Evolutionary conservation across 2,888 invertebrate species (phyloP), one percentile per base, ranked within the genome.

Genomic region (Netelia virgata): DNA sequence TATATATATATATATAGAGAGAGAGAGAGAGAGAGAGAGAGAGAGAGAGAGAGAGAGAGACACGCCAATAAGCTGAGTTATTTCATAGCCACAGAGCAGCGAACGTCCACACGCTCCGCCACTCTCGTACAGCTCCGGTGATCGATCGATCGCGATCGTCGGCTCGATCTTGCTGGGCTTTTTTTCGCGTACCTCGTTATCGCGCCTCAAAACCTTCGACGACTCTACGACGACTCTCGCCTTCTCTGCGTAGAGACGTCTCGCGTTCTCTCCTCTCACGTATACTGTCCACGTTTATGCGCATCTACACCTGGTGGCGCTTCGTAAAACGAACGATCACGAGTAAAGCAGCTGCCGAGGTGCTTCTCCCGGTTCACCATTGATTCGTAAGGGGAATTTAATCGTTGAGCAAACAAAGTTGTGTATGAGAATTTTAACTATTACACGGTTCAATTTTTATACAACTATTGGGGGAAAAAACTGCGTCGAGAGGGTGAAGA

Each of bases 111-210:
- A 82, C 77, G 82, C 68, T 77, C 77, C 73, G 73, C 73, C 82
- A 73, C 82, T 66, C 73, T 55, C 59, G 28, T 47, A 70, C 61
- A 68, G 20, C 55, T 70, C 69, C 36, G 55, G 72, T 79, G 78
- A 78, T 83, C 78, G 78, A 83, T 83, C 83, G 82, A 78, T 64
- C 74, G 18, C 53, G 57, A 76, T 57, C 64, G 70, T 63, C 63
- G 81, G 16, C 36, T 70, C 81, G 64, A 82, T 64, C 75, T 47
- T 18, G 14, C 68, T 1, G n/a, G 14, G 11, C 55, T 41, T 64
- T 72, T 61, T 43, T 68, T 61, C 66, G 20, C 50, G 36, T 18
- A 18, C 66, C 73, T 83, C 82, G 77, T 83, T 83, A 78, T 83
- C 77, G 82, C 61, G 55, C 14, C 66, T 77, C 72, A 50, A 43